Conservation (phyloP, 1,140 invertebrate species). For the Aphis gossypii region DNA sequence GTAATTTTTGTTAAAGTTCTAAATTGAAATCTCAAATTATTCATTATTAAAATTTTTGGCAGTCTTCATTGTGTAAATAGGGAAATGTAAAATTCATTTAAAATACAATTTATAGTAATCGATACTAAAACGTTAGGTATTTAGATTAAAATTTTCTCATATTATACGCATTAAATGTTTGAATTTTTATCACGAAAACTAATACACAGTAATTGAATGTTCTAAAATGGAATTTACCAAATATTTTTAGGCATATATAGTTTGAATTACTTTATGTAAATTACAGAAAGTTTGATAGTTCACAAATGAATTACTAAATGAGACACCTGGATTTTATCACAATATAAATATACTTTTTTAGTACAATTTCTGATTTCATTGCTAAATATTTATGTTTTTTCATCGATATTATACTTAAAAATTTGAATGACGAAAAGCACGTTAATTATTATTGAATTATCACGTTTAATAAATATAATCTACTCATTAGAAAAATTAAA, state of each 20-base stretch:
- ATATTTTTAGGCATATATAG: too few species aligned
- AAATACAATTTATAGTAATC: background rate
- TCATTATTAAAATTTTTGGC: too few species aligned
- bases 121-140: background rate
- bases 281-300: too few species aligned
- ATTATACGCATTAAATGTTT: background rate
- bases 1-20: background rate
- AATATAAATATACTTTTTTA: too few species aligned
- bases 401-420: background rate
- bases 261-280: too few species aligned
- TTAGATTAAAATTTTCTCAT: background rate
- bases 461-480: background rate
- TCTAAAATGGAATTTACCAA: too few species aligned
- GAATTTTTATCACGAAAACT: too few species aligned
- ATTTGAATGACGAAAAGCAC: background rate
- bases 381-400: too few species aligned
- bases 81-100: background rate
- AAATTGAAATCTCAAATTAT: background rate
- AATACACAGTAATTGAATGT: too few species aligned
- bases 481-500: background rate
- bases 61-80: background rate
- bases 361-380: too few species aligned
- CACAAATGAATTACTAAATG: too few species aligned
- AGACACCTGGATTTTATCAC: too few species aligned
- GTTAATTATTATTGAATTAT: background rate